Base-by-base conservation (phyloP, 2,113 vertebrate species). In the Grammomys surdaster region DNA sequence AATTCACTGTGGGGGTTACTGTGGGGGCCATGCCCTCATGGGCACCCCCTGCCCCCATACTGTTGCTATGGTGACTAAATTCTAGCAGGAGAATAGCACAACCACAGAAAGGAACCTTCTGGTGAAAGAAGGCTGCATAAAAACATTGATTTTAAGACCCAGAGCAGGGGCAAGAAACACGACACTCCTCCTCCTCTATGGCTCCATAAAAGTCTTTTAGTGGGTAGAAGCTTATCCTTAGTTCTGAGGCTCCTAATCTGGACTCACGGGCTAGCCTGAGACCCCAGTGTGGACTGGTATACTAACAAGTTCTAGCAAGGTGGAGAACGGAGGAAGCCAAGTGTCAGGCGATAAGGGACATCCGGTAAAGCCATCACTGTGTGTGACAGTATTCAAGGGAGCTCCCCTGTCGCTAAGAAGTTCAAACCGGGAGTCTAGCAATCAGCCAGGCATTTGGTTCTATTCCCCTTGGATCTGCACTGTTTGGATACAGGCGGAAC, bases 181-280 rank as follows among this genome's bases (percentile, higher is more conserved):
- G 13, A 87, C 91, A 88, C 10, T 67, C 65, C 28, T 54, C 43
- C 90, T 60, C 28, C 0, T 96, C 80, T 46, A 0, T 6, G 33
- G 31, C 92, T 95, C 81, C 87, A 93, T 94, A 93, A 80, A 70
- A 93, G 28, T 60, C 91, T 98, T 97, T 96, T 92, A 77, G 96
- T 51, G 12, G 28, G 4, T 89, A 92, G 51, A 36, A 51, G 89
- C 69, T 97, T 97, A 97, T 92, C 94, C 89, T 88, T 91, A 88
- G 88, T 96, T 96, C 97, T 81, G 77, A 48, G 93, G 97, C 95
- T 92, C 96, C 76, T 98, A 96, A 97, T 97, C 97, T 94, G 88
- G 94, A 43, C 72, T 90, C 95, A 73, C 20, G 10, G 11, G 7
- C n/a, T 58, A 20, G 17, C n/a, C 54, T n/a, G 7, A 63, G 40